Evolutionary conservation across 2,797 vertebrate species (phyloP).

Genomic region (Morus bassanus): DNA sequence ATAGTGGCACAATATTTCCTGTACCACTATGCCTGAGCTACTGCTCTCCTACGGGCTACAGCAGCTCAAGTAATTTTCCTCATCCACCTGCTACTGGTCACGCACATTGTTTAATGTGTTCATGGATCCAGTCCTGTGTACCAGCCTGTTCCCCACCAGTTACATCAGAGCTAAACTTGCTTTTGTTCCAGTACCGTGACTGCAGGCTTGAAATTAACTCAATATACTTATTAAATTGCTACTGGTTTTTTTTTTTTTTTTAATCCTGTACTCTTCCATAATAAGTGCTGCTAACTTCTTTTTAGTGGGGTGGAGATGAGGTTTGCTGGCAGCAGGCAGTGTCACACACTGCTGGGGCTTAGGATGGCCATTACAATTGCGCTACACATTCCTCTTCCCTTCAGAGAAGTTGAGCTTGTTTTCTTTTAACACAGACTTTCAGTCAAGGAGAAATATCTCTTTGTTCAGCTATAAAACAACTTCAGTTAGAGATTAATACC

Average conservation of each 20-base stretch:
- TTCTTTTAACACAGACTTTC: not conserved
- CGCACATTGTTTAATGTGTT: rapidly evolving
- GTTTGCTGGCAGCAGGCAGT: not conserved
- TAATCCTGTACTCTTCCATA: not conserved
- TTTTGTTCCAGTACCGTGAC: not conserved
- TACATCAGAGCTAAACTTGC: not conserved
- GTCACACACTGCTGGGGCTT: not conserved
- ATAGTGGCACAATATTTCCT: not conserved
- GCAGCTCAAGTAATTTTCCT: not conserved
- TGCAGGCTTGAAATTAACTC: not conserved
- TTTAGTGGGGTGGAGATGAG: not conserved
- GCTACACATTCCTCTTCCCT: not conserved
- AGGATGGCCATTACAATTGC: not conserved
- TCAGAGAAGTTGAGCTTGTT: not conserved
- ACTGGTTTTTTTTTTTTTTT: not conserved
- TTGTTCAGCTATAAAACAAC: not conserved
- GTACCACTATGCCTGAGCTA: rapidly evolving
- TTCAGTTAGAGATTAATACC: not conserved
- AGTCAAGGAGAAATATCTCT: not conserved
- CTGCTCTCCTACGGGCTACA: not conserved
- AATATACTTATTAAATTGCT: not conserved
- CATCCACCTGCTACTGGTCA: not conserved
- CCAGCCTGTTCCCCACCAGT: not conserved
- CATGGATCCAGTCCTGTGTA: not conserved
- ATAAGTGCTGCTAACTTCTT: not conserved